Percentiles rank a stretch among this genome's conserved stretches.
Evolutionary conservation across 1,140 invertebrate genomes (phyloP).

Genomic region (Drosophila parvula): DNA sequence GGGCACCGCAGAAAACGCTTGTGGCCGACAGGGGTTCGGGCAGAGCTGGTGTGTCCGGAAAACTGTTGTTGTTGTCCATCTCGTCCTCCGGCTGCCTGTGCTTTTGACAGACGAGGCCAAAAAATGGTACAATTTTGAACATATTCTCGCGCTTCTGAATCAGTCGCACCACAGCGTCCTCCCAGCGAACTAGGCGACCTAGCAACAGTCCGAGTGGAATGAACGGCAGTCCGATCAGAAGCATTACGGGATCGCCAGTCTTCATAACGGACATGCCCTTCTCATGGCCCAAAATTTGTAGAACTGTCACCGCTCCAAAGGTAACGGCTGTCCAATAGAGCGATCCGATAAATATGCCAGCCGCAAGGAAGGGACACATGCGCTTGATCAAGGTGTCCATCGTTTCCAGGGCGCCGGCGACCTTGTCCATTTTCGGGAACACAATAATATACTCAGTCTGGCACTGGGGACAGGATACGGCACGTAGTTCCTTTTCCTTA

Average conservation of each 20-base stretch:
- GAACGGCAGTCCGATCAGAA: constrained; percentile 95
- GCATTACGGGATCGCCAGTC: constrained; percentile 94
- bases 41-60: constrained; percentile 86
- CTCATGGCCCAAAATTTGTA: constrained; percentile 94
- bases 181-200: constrained; percentile 97
- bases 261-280: constrained; percentile 97
- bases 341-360: constrained; percentile 95
- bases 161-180: constrained; percentile 94
- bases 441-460: constrained; percentile 97
- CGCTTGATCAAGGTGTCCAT: constrained; percentile 94
- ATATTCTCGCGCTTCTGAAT: constrained; percentile 87
- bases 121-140: constrained; percentile 89
- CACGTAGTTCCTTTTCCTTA: constrained; percentile 91
- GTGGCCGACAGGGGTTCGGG: constrained; percentile 94
- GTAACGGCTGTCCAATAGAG: constrained; percentile 98
- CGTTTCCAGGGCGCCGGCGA: constrained; percentile 93
- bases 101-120: constrained; percentile 89
- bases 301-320: constrained; percentile 97
- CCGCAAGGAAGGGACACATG: constrained; percentile 96
- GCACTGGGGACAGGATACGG: constrained; percentile 97
- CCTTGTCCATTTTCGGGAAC: constrained; percentile 94
- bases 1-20: constrained; percentile 95
- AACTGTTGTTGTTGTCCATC: constrained; percentile 67
- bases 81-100: constrained; percentile 85
- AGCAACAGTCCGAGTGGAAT: constrained; percentile 96